Percentiles rank a stretch among this genome's conserved stretches.
These are phyloP conservation scores for Bombus balteatus DNA, from an alignment of 1,140 invertebrate species.

Conservation along the genomic window DNA sequence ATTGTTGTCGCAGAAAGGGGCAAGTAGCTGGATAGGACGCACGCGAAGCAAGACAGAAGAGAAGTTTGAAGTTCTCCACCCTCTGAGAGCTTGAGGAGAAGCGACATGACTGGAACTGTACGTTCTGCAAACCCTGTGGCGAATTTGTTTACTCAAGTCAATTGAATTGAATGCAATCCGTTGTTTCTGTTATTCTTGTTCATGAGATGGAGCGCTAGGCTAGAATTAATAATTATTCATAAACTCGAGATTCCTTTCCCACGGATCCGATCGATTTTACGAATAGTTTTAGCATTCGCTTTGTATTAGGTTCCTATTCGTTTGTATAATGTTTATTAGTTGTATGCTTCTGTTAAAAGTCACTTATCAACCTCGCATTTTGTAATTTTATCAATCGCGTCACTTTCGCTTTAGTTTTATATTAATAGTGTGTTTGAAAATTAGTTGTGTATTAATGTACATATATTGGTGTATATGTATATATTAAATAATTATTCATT, in stretches of 20 bases:
- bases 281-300: neutral
- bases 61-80: conserved; percentile 17
- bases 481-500: too few relatives aligned
- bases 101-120: conserved; percentile 16
- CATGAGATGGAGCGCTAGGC: neutral
- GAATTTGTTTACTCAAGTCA: conserved; percentile 28
- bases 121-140: conserved; percentile 18
- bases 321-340: too few relatives aligned
- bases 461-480: too few relatives aligned
- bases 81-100: neutral
- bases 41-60: neutral
- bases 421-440: too few relatives aligned
- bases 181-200: conserved; percentile 26
- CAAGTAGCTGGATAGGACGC: neutral
- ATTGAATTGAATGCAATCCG: conserved; percentile 17
- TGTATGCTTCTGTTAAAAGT: too few relatives aligned
- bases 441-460: too few relatives aligned
- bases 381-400: too few relatives aligned
- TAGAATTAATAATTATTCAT: conserved; percentile 8
- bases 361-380: too few relatives aligned
- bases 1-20: neutral
- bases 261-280: neutral
- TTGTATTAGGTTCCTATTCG: neutral
- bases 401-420: too few relatives aligned
- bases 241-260: neutral